A percentile compares a stretch with the other conserved stretches of the same genome.
These are phyloP conservation scores for Myzus persicae DNA, from an alignment of 1,140 invertebrate genomes.

Conservation along the genomic window DNA sequence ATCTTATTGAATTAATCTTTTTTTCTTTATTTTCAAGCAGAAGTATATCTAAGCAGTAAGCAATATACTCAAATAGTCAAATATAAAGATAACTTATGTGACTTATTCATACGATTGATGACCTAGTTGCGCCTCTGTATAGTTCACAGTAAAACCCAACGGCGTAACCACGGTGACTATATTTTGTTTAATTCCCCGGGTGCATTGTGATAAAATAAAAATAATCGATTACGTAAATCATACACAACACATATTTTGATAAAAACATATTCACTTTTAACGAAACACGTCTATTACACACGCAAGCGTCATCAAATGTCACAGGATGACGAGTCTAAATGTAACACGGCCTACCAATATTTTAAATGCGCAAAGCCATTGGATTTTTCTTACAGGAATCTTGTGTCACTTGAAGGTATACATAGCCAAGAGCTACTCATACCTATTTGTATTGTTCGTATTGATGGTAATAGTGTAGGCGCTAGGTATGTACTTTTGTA, in stretches of 20 bases:
- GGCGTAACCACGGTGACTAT: not conserved
- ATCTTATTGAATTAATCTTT: too few relatives aligned
- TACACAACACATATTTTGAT: not conserved
- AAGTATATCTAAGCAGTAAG: too few relatives aligned
- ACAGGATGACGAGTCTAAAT: not conserved
- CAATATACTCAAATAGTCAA: too few relatives aligned
- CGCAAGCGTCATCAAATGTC: not conserved
- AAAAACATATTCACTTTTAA: not conserved
- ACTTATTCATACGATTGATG: too few relatives aligned
- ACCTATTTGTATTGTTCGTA: not conserved
- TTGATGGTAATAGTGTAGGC: not conserved
- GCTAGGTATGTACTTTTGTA: not conserved
- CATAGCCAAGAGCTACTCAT: not conserved
- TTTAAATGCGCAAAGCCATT: conserved; percentile 46
- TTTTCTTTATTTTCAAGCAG: too few relatives aligned
- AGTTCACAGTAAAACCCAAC: not conserved
- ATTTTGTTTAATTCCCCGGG: not conserved
- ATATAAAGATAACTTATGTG: too few relatives aligned
- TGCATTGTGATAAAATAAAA: not conserved
- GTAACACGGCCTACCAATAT: not conserved
- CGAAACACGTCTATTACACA: not conserved
- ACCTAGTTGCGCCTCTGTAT: not conserved
- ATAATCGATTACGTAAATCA: not conserved
- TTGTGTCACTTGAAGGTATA: conserved; percentile 25
- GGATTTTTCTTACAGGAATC: conserved; percentile 33